These are phyloP conservation scores for Carcina quercana DNA, from an alignment of 2,888 invertebrate genomes.

Conservation along the genomic window DNA sequence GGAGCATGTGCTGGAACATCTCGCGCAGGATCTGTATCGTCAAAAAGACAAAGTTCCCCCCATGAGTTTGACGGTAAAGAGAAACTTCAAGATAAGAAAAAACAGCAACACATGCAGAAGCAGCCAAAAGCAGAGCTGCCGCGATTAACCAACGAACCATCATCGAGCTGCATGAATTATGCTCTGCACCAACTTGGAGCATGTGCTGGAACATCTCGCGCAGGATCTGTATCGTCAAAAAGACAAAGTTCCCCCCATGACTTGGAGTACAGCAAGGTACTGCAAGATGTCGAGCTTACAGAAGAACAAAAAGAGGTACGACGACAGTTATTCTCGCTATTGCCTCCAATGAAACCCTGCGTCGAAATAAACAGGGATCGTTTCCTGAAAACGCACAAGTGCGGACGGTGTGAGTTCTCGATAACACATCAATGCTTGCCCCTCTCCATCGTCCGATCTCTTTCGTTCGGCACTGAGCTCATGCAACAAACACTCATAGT, in stretches of 20 bases:
- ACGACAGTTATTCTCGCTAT: not conserved
- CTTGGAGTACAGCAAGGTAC: not conserved
- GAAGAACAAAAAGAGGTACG: not conserved
- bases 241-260: not conserved
- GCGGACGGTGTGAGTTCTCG: constrained; percentile 1
- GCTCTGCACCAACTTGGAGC: constrained; percentile 1
- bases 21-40: not conserved
- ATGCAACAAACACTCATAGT: not conserved
- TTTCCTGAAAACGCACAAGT: constrained; percentile 4
- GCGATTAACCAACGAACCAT: constrained; percentile 8
- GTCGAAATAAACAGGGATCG: constrained; percentile 1
- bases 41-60: not conserved
- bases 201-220: constrained; percentile 3
- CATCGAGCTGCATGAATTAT: constrained; percentile 5
- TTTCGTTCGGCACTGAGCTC: not conserved
- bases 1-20: constrained; percentile 4
- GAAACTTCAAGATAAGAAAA: constrained; percentile 2
- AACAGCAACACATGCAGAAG: constrained; percentile 7
- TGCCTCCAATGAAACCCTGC: not conserved
- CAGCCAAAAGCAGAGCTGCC: constrained; percentile 9
- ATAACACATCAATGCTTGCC: not conserved
- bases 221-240: not conserved
- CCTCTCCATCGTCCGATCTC: not conserved
- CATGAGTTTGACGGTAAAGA: not conserved
- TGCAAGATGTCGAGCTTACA: not conserved